Evolutionary conservation across 2,888 invertebrate species (phyloP).

Genomic region (Lithophane socia): DNA sequence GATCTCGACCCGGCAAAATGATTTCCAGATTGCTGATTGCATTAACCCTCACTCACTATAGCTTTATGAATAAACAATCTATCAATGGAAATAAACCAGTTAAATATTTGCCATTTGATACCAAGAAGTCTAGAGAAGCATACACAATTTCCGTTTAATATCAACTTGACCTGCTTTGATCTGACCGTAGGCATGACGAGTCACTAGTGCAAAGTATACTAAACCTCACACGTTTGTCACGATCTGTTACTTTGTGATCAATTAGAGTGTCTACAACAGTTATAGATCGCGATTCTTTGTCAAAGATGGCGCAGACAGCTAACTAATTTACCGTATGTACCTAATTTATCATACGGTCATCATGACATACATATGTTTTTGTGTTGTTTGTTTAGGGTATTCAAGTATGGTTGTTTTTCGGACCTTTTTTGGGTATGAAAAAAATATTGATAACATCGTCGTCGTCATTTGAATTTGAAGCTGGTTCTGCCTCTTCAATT

Average conservation of each 20-base stretch:
- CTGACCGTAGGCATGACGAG: background rate
- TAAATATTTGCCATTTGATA: slow-evolving; percentile 20
- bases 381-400: slow-evolving; percentile 3
- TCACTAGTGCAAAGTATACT: slow-evolving; percentile 13
- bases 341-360: slow-evolving; percentile 22
- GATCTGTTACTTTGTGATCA: slow-evolving; percentile 43
- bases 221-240: slow-evolving; percentile 33
- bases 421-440: background rate
- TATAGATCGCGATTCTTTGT: slow-evolving; percentile 33
- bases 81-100: background rate
- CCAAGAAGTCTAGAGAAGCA: background rate
- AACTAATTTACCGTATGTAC: slow-evolving; percentile 24
- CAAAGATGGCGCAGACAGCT: slow-evolving; percentile 14
- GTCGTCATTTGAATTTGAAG: background rate
- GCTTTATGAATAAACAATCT: background rate
- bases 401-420: background rate
- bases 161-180: slow-evolving; percentile 31
- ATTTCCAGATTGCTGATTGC: background rate
- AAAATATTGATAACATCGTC: background rate
- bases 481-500: background rate
- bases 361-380: slow-evolving; percentile 17
- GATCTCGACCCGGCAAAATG: background rate
- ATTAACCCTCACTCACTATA: background rate
- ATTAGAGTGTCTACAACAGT: slow-evolving; percentile 57
- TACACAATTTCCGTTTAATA: background rate